These are phyloP conservation scores for Drosophila ustulata DNA, from an alignment of 2,888 invertebrate genomes.

Conservation along the genomic window DNA sequence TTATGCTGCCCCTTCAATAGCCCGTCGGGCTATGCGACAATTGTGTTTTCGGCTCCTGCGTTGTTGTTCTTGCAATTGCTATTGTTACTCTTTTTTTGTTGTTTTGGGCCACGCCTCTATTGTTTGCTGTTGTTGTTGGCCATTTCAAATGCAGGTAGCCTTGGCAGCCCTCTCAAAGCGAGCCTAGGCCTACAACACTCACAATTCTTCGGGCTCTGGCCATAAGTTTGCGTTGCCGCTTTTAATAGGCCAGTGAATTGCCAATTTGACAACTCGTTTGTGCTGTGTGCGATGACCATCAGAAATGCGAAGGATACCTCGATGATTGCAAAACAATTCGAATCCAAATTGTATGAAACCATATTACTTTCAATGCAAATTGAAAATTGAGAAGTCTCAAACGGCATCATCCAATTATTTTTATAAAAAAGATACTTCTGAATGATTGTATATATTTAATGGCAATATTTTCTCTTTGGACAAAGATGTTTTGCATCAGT, in stretches of 20 bases:
- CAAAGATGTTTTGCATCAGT: no score
- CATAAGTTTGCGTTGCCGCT: not conserved
- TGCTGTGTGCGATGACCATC: not conserved
- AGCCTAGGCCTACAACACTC: constrained; percentile 19
- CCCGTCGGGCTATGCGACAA: constrained; percentile 16
- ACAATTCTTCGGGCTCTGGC: not conserved
- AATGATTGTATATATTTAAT: no score
- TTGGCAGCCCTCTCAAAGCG: constrained; percentile 48
- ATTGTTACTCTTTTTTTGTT: constrained; percentile 22
- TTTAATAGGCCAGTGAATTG: constrained; percentile 22
- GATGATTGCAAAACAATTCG: not conserved
- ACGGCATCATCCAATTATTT: no score
- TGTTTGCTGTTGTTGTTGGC: constrained; percentile 70
- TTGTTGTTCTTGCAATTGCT: constrained; percentile 17
- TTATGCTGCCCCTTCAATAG: not conserved
- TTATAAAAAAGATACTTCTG: no score
- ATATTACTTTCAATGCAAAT: no score
- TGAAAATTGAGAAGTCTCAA: no score
- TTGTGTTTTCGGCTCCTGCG: constrained; percentile 33
- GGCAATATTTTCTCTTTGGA: no score
- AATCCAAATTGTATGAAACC: no score
- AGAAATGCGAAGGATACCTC: not conserved
- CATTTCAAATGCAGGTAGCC: constrained; percentile 74
- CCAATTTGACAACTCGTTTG: constrained; percentile 22
- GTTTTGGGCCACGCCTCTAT: constrained; percentile 58